Evolutionary conservation across 2,888 invertebrate species (phyloP), one percentile per base, ranked within the genome.

Genomic region (Herminia tarsipennalis): DNA sequence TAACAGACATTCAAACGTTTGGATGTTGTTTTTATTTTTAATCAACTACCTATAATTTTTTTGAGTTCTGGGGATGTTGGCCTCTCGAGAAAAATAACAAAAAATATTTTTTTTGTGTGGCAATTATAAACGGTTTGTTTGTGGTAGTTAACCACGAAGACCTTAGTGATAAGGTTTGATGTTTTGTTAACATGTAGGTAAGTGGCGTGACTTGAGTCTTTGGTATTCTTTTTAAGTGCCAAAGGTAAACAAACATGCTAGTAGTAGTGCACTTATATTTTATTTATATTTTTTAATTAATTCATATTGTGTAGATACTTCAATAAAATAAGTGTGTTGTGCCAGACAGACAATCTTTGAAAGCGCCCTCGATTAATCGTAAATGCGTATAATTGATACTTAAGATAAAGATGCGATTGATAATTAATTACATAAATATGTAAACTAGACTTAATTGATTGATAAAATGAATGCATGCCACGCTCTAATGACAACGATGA

Each of bases 1-100:
- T 81, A 78, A 78, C 60, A 74, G 77, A 65, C 72, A 69, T 75
- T 71, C 59, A 54, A 72, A 63, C 63, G 60, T 70, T 69, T 55
- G 64, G 64, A 67, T 67, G 60, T 52, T 49, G 52, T 66, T 71
- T 62, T 66, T 65, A 63, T 67, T 56, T n/a, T 29, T 13, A 33
- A 24, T 22, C 5, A 28, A 45, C 44, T 33, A 34, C 62, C n/a
- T 66, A 39, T 56, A 66, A 39, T 56, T 69, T 73, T 70, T 78
- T 79, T 64, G 32, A 63, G 52, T 76, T 74, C 72, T 56, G 52
- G 55, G 70, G 69, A 72, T 45, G 12, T 30, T 36, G 29, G n/a
- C 13, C 20, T 14, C 36, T 50, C 25, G 12, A 36, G 42, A 41
- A 29, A 28, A 49, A 38, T 10, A 10, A 14, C 10, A 20, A 22